phyloP scores from a whole-genome alignment of 2,797 vertebrate species.

The Decapterus maruadsi region DNA sequence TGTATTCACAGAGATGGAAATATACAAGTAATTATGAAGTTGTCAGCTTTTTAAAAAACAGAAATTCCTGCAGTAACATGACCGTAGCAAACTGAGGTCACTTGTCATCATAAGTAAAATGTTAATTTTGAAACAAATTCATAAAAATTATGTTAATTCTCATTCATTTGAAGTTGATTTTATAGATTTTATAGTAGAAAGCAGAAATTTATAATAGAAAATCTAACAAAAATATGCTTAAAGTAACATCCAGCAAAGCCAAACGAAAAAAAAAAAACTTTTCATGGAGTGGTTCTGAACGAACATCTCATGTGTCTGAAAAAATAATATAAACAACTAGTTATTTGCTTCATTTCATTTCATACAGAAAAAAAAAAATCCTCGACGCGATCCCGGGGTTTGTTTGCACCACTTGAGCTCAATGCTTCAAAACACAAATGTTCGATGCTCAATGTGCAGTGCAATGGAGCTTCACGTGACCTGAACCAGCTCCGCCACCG shows the following conservation, averaged over 20 bases:
- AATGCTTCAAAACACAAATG: slow-evolving; percentile 84
- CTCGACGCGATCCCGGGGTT: slow-evolving; percentile 54
- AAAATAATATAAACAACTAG: slow-evolving; percentile 19
- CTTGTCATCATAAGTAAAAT: no score
- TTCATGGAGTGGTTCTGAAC: not conserved
- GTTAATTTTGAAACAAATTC: no score
- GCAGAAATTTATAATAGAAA: not conserved
- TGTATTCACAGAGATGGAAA: no score
- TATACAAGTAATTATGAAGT: no score
- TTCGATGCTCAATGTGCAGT: slow-evolving; percentile 81
- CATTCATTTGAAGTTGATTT: not conserved
- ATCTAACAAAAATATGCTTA: not conserved
- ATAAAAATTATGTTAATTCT: not conserved
- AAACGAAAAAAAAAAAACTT: not conserved
- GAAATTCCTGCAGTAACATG: not conserved
- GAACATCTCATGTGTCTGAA: not conserved
- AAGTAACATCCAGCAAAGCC: not conserved
- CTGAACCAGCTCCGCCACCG: slow-evolving; percentile 59
- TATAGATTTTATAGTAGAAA: not conserved
- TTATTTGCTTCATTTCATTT: slow-evolving; percentile 44
- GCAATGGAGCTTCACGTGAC: slow-evolving; percentile 80
- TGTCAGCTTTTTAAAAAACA: not conserved
- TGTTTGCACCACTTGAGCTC: slow-evolving; percentile 79
- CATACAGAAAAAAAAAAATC: slow-evolving; percentile 19
- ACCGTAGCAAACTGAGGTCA: no score